These are phyloP conservation scores for Platysternon megacephalum DNA, from an alignment of 2,113 vertebrate species.

Conservation along the genomic window DNA sequence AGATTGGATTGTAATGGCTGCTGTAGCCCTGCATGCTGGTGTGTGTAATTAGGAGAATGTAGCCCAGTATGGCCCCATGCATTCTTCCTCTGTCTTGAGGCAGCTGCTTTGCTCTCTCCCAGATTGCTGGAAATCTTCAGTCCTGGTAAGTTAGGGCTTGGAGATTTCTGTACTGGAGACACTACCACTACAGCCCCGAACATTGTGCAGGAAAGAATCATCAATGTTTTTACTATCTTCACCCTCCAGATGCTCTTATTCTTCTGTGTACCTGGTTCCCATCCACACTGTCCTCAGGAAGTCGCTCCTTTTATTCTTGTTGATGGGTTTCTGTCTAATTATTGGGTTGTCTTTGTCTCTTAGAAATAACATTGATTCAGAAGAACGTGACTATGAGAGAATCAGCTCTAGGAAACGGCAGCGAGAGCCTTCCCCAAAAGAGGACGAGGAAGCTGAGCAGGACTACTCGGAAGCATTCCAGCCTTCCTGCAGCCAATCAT, in stretches of 20 bases:
- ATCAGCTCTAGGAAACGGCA: slow-evolving; percentile 77
- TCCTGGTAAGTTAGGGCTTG: not conserved
- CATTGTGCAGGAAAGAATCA: not conserved
- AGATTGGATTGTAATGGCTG: not conserved
- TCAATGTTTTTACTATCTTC: not conserved
- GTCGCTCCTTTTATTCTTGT: not conserved
- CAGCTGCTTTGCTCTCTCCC: accelerated
- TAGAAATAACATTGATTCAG: slow-evolving; percentile 76
- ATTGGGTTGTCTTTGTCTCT: not conserved
- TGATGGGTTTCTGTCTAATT: not conserved
- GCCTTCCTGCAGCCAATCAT: slow-evolving; percentile 74
- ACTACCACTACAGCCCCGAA: not conserved
- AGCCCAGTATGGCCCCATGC: not conserved
- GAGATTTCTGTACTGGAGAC: not conserved
- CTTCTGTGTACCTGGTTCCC: not conserved
- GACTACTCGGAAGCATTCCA: slow-evolving; percentile 81
- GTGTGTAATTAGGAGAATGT: not conserved
- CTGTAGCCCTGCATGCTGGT: accelerated
- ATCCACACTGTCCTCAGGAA: accelerated
- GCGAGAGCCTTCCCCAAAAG: slow-evolving; percentile 80
- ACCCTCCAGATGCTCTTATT: not conserved
- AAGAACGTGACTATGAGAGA: slow-evolving; percentile 78
- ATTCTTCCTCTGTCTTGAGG: not conserved
- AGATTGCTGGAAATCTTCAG: not conserved
- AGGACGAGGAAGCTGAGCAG: slow-evolving; percentile 77